Base-by-base conservation (phyloP, 2,888 invertebrate species). In the Agrilus cyanescens region DNA sequence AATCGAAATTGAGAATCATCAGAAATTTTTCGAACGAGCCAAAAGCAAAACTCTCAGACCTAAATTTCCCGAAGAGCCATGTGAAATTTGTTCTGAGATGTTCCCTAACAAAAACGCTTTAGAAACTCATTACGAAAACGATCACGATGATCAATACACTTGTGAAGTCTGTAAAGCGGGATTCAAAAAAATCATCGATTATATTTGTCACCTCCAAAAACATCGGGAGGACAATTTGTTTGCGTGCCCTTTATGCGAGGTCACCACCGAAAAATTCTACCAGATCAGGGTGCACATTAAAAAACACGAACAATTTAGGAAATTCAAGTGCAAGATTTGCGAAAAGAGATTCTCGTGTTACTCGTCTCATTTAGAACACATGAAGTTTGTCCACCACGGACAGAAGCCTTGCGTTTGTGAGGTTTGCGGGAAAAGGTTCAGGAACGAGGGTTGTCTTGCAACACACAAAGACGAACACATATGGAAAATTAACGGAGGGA, bases 351-450 rank as follows among this genome's bases (percentile, higher is more conserved):
- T 60, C 38, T 45, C 57, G 13, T 50, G 53, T 15, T 50, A 49
- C 18, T 47, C 50, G n/a, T 40, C 47, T 16, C 49, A 56, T 30
- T 51, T 54, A 4, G 53, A 52, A 1, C 65, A 65, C 45, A 55
- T 60, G 50, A 58, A 61, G 38, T 47, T 57, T 25, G 25, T 25
- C 18, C 63, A 63, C 43, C 48, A 54, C 13, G 60, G 58, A 33
- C 55, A 58, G 10, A 60, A 59, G 33, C 56, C 52, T 29, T 61
- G 57, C 47, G 43, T 50, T 7, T 63, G 63, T 45, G 58, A 61
- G 8, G 47, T 58, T 36, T 63, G 63, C 37, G 49, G 53, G 13
- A 63, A 63, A 41, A 59, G 51, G 37, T 62, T 63, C 41, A 41
- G 54, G 2, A 52, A 57, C 5, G 51, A 53, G 14, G 46, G 57